Evolutionary conservation across 37 sponge, comb jelly and placozoan genomes (phyloP), one percentile per base, ranked within the genome.

Genomic region (Agelas oroides): DNA sequence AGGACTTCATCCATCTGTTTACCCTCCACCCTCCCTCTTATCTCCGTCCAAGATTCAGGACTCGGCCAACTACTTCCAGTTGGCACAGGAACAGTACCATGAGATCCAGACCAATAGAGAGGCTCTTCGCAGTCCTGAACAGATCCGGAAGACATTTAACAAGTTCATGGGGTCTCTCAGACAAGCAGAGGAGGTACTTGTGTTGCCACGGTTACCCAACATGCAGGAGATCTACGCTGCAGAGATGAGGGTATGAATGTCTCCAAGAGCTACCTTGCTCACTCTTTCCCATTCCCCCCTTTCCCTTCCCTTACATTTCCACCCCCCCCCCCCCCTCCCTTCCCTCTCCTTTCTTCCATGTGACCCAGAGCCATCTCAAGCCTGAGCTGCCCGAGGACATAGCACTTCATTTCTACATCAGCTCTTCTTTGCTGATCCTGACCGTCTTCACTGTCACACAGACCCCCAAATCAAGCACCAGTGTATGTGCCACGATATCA

Each of bases 361-460:
- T n/a, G n/a, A n/a, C n/a, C 18, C 61, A 93, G 94, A 73, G 73
- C 37, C 66, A 65, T 6, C 82, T 93, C 53, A 89, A 83, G 55
- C 94, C 94, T 14, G 86, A 71, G 19, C 53, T 93, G 18, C 94
- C 94, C 0, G 94, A 93, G 20, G 94, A 93, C 65, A 61, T 82
- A 6, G 57, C 86, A 8, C 30, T 93, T 3, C 60, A 83, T 39
- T 82, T 93, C 34, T 78, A 93, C 87, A 83, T 93, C 69, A 71
- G 78, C 56, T 76, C 77, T 21, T 65, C 68, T 55, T 53, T 63
- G 30, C 67, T 93, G 38, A 84, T 93, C 15, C 67, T 89, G 54
- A 89, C 94, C 14, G 54, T 93, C 52, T 55, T 88, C 46, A 84
- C 36, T 23, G 73, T 84, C 28, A 46, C 79, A 41, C 84, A 58